Conservation (phyloP, 1,140 invertebrate genomes). For the Branchinecta lindahli region DNA sequence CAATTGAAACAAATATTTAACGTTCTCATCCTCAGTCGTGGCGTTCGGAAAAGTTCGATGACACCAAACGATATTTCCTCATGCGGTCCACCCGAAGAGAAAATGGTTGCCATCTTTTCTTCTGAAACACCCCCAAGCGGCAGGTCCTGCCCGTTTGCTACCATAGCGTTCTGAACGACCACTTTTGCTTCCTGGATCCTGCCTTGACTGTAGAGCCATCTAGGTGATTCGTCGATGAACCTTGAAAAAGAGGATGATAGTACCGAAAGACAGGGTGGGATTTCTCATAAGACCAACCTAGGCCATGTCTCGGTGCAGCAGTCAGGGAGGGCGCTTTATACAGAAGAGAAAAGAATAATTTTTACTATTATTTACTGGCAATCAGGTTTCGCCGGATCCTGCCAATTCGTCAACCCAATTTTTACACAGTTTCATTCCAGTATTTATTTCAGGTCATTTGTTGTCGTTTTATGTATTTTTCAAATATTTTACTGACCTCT, state of each 20-base stretch:
- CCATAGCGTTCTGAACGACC: slow-evolving; percentile 52
- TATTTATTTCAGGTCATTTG: no score
- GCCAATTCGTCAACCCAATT: no score
- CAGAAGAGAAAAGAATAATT: no score
- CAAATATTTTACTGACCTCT: no score
- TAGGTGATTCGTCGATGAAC: slow-evolving; percentile 67
- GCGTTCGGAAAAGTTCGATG: slow-evolving; percentile 56
- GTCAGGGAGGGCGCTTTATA: no score
- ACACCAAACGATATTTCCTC: slow-evolving; percentile 33
- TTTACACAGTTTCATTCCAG: no score
- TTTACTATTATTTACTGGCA: no score
- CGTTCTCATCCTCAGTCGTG: slow-evolving; percentile 57
- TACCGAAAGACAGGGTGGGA: no score
- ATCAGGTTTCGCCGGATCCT: no score
- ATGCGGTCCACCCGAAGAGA: slow-evolving; percentile 23
- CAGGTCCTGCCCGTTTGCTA: slow-evolving; percentile 44
- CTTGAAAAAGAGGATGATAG: slow-evolving; percentile 23
- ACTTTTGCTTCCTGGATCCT: slow-evolving; percentile 47
- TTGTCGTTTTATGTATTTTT: no score
- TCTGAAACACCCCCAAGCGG: slow-evolving; percentile 21
- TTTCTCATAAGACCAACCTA: no score
- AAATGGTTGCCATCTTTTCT: slow-evolving; percentile 22
- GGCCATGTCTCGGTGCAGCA: no score
- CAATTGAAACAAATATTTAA: slow-evolving; percentile 66
- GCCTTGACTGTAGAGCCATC: slow-evolving; percentile 67